Evolutionary conservation across 2,888 invertebrate genomes (phyloP), one percentile per base, ranked within the genome.

Genomic region (Meghimatium bilineatum): DNA sequence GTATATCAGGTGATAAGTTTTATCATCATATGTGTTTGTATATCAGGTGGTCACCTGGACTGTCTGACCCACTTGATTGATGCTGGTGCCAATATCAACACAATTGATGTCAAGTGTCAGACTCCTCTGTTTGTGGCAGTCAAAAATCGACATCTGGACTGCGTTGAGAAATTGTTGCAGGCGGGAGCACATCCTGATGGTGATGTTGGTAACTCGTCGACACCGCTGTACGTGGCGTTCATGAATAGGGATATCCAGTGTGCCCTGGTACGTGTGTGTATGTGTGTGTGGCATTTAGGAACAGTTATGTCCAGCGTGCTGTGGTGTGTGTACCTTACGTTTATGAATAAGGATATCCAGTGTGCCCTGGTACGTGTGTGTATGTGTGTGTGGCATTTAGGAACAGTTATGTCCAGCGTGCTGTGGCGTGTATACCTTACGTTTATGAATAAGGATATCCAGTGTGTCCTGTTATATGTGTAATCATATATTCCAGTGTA

Each of bases 71-170:
- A 84, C 26, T 82, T 91, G 20, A 72, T 91, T 14, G 72, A 87
- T 14, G 74, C 86, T 63, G 89, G 89, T 12, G 89, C 90, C 2
- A 76, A 85, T 23, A 85, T 89, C 20, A 87, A 90, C 72, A 82
- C 83, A 3, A 72, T 85, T 49, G 91, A 91, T 84, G 85, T 90
- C 66, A 91, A 91, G 83, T 88, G 88, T n/a, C 91, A 91, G 82
- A 91, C 91, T 0, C 90, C 91, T 0, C 85, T 91, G 36, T 90
- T 89, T 81, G 88, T 91, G 23, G 90, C 91, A 10, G 87, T 91
- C 26, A 89, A 90, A 82, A 90, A 89, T 77, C 83, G 88, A n/a
- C 88, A 89, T 78, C 34, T 86, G n/a, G 81, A 86, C 8, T 90
- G 90, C 82, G 87, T 87, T 14, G 49, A 83, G 56, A 72, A 85